phyloP scores from a whole-genome alignment of 2,888 invertebrate species.

The Cataglyphis cursor region DNA sequence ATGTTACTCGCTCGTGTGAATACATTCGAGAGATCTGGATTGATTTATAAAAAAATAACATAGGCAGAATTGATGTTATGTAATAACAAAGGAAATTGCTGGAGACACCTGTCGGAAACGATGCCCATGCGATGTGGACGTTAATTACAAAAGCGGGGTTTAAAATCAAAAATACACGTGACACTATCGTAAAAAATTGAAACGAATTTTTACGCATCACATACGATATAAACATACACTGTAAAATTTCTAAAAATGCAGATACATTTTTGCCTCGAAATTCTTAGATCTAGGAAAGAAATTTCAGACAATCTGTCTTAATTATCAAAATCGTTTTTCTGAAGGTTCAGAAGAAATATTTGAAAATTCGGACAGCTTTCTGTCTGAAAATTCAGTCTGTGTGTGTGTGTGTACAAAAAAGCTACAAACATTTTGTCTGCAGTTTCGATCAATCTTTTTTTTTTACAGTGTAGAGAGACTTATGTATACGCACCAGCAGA shows the following conservation, averaged over 20 bases:
- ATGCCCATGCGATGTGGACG: background rate
- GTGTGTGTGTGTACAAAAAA: too few relatives aligned
- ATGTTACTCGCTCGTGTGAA: conserved; percentile 29
- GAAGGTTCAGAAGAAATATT: too few relatives aligned
- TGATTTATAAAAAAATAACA: conserved; percentile 49
- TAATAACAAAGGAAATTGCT: conserved; percentile 36
- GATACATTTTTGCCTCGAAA: too few relatives aligned
- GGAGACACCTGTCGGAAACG: conserved; percentile 27
- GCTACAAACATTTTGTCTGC: too few relatives aligned
- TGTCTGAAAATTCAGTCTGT: too few relatives aligned
- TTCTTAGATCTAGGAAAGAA: too few relatives aligned
- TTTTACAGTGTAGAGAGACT: background rate
- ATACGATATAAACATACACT: background rate
- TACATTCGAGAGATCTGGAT: background rate
- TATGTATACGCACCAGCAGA: background rate
- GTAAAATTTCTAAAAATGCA: too few relatives aligned
- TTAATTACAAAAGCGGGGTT: background rate
- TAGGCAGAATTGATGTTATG: conserved; percentile 7
- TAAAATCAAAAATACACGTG: conserved; percentile 23
- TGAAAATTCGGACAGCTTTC: too few relatives aligned
- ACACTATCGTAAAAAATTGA: conserved; percentile 20
- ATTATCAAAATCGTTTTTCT: too few relatives aligned
- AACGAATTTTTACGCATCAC: background rate
- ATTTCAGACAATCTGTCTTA: too few relatives aligned
- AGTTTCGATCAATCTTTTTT: too few relatives aligned